These are phyloP conservation scores for Microcebus griseorufus DNA, from an alignment of 2,113 vertebrate species.

Conservation along the genomic window DNA sequence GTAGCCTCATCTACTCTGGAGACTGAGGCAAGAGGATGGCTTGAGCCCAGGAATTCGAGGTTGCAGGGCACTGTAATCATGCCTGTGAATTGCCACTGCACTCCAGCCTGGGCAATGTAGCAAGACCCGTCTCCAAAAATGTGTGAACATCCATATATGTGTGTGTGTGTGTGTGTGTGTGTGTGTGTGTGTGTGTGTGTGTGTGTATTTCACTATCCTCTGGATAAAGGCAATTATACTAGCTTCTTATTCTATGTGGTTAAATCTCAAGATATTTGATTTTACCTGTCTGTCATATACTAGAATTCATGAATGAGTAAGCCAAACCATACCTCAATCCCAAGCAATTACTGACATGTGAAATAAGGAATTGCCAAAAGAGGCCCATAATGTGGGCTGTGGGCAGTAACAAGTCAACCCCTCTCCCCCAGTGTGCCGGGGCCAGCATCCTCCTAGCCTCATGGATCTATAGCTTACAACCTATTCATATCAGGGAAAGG, in stretches of 20 bases:
- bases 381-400: not conserved
- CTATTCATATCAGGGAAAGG: not conserved
- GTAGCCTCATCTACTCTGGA: not conserved
- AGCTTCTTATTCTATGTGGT: not conserved
- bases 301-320: not conserved
- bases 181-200: too few relatives aligned
- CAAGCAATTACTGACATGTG: not conserved
- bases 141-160: not conserved
- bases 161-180: too few relatives aligned
- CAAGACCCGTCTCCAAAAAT: not conserved
- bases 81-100: not conserved
- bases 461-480: not conserved
- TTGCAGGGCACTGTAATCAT: too few relatives aligned
- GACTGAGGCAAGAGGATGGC: not conserved
- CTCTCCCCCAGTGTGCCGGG: rapidly evolving
- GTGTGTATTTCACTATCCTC: not conserved
- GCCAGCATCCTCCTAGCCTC: not conserved
- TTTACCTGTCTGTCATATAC: not conserved
- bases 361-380: not conserved
- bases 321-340: not conserved
- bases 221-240: not conserved
- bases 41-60: not conserved
- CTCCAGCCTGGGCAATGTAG: not conserved
- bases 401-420: not conserved
- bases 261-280: not conserved